These are phyloP conservation scores for Drosophila histrio DNA, from an alignment of 2,888 invertebrate species.

Conservation along the genomic window DNA sequence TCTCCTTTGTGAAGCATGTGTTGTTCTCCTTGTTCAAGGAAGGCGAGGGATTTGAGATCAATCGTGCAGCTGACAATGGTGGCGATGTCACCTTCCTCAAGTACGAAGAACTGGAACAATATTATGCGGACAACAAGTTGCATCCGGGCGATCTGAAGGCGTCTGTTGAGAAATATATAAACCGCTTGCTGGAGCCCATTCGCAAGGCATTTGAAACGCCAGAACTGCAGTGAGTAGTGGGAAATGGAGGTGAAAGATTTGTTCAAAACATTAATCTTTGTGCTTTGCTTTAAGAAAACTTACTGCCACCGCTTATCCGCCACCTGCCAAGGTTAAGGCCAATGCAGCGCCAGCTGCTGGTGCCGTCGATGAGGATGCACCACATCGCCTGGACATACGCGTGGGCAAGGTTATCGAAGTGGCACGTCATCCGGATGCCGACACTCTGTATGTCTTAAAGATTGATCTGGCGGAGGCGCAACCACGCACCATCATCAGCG, in stretches of 20 bases:
- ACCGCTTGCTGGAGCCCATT: conserved; percentile 94
- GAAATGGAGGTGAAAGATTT: not conserved
- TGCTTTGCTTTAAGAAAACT: conserved; percentile 86
- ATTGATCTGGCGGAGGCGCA: conserved; percentile 93
- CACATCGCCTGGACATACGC: conserved; percentile 92
- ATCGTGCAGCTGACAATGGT: conserved; percentile 90
- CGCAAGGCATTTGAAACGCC: conserved; percentile 92
- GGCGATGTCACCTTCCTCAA: conserved; percentile 90
- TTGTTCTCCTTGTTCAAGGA: conserved; percentile 92
- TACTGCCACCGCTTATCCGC: conserved; percentile 93
- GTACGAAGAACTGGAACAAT: conserved; percentile 91
- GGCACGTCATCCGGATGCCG: conserved; percentile 95
- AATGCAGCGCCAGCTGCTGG: conserved; percentile 63
- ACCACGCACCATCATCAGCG: conserved; percentile 91
- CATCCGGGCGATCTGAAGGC: conserved; percentile 97
- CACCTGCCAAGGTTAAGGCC: conserved; percentile 87
- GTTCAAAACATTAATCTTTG: not conserved
- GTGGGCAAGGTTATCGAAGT: conserved; percentile 94
- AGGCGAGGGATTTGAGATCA: conserved; percentile 89
- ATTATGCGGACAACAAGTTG: conserved; percentile 92
- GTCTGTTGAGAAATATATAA: conserved; percentile 93
- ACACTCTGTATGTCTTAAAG: conserved; percentile 95
- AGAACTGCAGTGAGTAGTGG: conserved; percentile 87
- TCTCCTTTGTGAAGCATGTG: conserved; percentile 97
- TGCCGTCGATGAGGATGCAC: conserved; percentile 86